These are phyloP conservation scores for Oreochromis mossambicus DNA, from an alignment of 2,797 vertebrate genomes.

Conservation along the genomic window DNA sequence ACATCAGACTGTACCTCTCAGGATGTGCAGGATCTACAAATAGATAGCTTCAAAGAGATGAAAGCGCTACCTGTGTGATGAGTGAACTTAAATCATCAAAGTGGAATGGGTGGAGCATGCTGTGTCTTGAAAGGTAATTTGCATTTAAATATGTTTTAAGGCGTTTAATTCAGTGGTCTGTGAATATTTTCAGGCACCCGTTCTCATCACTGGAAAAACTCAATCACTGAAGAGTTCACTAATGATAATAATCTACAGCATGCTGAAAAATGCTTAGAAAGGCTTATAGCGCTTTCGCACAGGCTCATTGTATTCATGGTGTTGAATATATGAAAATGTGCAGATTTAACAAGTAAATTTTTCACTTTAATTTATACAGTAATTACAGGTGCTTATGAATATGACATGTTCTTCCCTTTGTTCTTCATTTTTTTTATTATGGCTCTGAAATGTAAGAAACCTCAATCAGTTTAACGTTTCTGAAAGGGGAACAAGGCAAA, in stretches of 20 bases:
- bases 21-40: conserved; percentile 40
- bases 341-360: not conserved
- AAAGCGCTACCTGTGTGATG: conserved; percentile 28
- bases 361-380: not conserved
- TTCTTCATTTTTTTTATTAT: not conserved
- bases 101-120: conserved; percentile 23
- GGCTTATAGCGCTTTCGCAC: not conserved
- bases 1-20: conserved; percentile 35
- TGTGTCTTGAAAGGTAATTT: conserved; percentile 19
- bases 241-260: not conserved
- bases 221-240: not conserved
- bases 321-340: not conserved
- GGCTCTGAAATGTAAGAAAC: not conserved
- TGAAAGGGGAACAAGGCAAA: not conserved
- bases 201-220: not conserved
- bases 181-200: not conserved
- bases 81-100: conserved; percentile 48
- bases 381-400: not conserved
- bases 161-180: not conserved
- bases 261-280: not conserved
- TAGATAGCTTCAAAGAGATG: conserved; percentile 38
- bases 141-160: conserved; percentile 35
- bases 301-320: not conserved
- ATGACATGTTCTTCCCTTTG: not conserved
- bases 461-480: not conserved